phyloP scores from a whole-genome alignment of 1,140 invertebrate genomes.

The Drosophila trapezifrons region DNA sequence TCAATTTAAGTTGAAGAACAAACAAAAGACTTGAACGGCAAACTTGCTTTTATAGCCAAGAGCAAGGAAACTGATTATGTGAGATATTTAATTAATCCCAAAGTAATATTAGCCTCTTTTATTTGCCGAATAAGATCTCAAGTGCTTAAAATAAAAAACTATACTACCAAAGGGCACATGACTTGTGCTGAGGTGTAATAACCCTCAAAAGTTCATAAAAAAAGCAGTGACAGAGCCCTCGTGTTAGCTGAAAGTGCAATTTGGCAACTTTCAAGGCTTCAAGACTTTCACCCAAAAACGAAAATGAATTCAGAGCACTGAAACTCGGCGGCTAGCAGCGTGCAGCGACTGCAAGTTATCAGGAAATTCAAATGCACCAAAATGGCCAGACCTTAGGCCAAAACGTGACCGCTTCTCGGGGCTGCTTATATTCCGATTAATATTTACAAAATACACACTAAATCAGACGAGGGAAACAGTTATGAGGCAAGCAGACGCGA shows the following conservation, averaged over 20 bases:
- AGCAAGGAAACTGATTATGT: constrained; percentile 15
- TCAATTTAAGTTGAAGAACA: background rate
- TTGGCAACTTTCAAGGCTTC: constrained; percentile 55
- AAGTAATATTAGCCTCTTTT: background rate
- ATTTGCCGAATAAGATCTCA: background rate
- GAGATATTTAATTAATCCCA: background rate
- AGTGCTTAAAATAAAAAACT: background rate
- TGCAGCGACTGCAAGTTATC: constrained; percentile 41
- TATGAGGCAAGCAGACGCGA: constrained; percentile 50
- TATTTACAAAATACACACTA: constrained; percentile 43
- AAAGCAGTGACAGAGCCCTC: constrained; percentile 37
- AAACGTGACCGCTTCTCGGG: constrained; percentile 22
- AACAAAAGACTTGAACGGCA: no score
- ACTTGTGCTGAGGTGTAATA: constrained; percentile 33
- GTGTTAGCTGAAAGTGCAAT: constrained; percentile 38
- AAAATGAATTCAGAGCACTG: constrained; percentile 27
- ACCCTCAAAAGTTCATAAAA: constrained; percentile 26
- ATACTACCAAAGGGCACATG: constrained; percentile 34
- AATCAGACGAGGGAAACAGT: constrained; percentile 54
- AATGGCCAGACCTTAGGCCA: background rate
- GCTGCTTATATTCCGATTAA: constrained; percentile 30
- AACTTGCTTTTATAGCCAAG: no score
- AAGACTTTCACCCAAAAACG: constrained; percentile 59
- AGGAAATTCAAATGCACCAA: constrained; percentile 22
- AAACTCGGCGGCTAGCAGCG: constrained; percentile 8